These are phyloP conservation scores for Megalurothrips usitatus DNA, from an alignment of 2,888 invertebrate species.

Conservation along the genomic window DNA sequence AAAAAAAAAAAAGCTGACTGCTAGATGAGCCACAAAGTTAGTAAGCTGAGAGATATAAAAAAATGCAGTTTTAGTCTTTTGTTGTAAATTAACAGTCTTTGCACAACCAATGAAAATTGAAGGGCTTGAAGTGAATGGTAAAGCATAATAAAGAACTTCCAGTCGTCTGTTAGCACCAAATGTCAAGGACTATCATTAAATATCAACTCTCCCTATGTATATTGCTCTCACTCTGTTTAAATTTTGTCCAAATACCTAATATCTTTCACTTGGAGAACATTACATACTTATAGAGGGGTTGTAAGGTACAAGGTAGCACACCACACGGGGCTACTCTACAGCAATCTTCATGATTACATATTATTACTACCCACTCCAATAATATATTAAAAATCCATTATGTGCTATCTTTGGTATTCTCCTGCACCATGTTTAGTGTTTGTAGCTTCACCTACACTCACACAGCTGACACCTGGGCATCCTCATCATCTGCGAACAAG, in stretches of 20 bases:
- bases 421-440: not conserved
- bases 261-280: not conserved
- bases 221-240: conserved; percentile 3
- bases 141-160: not conserved
- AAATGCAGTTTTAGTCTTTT: conserved; percentile 2
- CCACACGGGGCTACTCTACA: conserved; percentile 6
- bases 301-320: conserved; percentile 16
- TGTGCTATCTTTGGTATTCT: conserved; percentile 21
- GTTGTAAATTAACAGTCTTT: not conserved
- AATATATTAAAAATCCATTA: conserved; percentile 20
- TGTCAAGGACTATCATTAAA: not conserved
- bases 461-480: conserved; percentile 62
- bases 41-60: not conserved
- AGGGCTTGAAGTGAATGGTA: not conserved
- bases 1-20: not conserved
- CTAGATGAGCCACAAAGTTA: no score
- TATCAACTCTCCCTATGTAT: not conserved
- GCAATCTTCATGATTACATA: not conserved
- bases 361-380: conserved; percentile 17
- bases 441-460: conserved; percentile 37
- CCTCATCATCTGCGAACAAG: conserved; percentile 58
- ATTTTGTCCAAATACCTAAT: conserved; percentile 19
- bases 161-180: conserved; percentile 19
- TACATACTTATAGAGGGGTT: not conserved
- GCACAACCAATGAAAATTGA: not conserved